Evolutionary conservation across 2,113 vertebrate species (phyloP).

Genomic region (Antechinus flavipes): DNA sequence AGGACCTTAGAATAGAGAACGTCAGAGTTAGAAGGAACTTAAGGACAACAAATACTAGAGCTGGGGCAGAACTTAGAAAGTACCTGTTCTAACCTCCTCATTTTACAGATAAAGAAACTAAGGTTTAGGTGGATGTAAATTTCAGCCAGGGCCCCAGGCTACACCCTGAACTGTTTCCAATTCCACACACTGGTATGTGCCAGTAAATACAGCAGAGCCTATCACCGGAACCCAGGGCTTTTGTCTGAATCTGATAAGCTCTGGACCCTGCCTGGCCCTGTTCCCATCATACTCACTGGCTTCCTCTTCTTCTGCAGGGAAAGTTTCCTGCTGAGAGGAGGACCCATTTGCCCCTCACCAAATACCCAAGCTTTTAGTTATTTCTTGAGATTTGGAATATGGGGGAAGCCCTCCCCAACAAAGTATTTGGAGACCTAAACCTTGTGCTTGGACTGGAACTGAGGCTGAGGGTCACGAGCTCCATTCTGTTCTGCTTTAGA

Average conservation of each 20-base stretch:
- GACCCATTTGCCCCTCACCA: background rate
- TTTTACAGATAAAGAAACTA: background rate
- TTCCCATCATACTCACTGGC: constrained; percentile 38
- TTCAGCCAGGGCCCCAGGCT: background rate
- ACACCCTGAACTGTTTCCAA: background rate
- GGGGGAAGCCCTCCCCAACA: background rate
- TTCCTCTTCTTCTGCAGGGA: constrained; percentile 55
- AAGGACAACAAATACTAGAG: background rate
- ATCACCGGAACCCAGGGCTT: constrained; percentile 27
- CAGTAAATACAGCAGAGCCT: constrained; percentile 60
- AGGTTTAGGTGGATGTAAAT: background rate
- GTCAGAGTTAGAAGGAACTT: background rate
- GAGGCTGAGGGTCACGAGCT: background rate
- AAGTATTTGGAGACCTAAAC: background rate
- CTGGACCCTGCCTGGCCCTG: constrained; percentile 40
- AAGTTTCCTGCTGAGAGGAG: constrained; percentile 46
- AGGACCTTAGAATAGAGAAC: background rate
- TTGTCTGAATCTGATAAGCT: constrained; percentile 38
- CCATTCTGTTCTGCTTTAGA: background rate
- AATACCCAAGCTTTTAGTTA: background rate
- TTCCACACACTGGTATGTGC: constrained; percentile 31
- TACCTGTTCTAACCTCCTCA: background rate
- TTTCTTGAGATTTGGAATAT: background rate
- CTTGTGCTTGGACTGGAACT: background rate
- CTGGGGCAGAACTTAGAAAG: background rate